Evolutionary conservation across 2,888 invertebrate genomes (phyloP).

Genomic region (Eupithecia centaureata): DNA sequence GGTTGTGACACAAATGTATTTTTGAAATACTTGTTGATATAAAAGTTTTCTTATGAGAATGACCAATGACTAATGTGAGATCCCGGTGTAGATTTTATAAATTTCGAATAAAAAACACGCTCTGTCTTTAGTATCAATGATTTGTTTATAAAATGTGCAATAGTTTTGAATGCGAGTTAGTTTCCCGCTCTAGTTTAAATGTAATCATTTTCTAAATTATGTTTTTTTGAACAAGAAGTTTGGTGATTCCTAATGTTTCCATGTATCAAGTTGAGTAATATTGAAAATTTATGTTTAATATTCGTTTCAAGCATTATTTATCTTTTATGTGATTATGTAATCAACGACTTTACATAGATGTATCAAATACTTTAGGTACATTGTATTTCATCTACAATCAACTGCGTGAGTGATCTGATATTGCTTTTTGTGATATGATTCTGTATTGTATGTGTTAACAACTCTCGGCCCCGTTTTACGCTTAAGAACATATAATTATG

Average conservation of each 20-base stretch:
- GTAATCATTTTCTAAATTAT: background rate
- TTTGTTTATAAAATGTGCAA: background rate
- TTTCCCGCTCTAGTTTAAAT: background rate
- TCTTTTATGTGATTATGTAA: background rate
- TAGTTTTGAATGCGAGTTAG: background rate
- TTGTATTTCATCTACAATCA: background rate
- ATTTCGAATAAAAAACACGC: constrained; percentile 25
- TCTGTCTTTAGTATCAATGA: constrained; percentile 35
- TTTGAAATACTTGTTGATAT: constrained; percentile 26
- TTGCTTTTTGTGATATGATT: constrained; percentile 48
- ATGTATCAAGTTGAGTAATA: constrained; percentile 8
- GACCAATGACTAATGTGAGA: constrained; percentile 29
- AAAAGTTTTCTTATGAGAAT: constrained; percentile 26
- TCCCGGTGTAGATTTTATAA: constrained; percentile 24
- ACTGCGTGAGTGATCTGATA: constrained; percentile 13
- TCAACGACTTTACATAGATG: background rate
- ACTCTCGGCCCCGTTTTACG: constrained; percentile 61
- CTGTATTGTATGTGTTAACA: constrained; percentile 51
- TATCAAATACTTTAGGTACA: constrained; percentile 3
- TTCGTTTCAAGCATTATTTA: background rate
- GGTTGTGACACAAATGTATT: constrained; percentile 33
- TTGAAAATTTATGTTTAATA: constrained; percentile 5
- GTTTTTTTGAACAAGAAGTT: constrained; percentile 5
- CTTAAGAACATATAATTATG: constrained; percentile 64
- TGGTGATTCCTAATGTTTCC: background rate